Base-by-base conservation (phyloP, 2,113 vertebrate species). In the Gavialis gangeticus region DNA sequence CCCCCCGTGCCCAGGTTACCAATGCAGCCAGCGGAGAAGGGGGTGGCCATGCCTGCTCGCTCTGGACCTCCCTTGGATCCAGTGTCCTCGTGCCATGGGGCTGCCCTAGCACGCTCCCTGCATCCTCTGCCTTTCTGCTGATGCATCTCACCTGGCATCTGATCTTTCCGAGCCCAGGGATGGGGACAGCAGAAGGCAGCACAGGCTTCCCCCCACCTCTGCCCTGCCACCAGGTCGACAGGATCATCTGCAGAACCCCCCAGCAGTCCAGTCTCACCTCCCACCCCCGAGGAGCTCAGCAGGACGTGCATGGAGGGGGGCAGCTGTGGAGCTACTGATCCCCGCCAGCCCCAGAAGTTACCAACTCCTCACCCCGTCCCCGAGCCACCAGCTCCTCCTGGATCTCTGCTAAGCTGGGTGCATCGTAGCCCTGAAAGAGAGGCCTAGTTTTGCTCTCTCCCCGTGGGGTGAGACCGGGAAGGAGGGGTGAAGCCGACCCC, bases 101-200 rank as follows among this genome's bases (percentile, higher is more conserved):
- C 82, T 87, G 91, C 55, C 59, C 10, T 27, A 46, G 54, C 34
- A 1, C 1, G 25, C 14, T 80, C 58, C 77, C 79, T 75, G 69
- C 16, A 34, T 4, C 46, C 6, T 11, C 55, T 21, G 4, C 14
- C 46, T 17, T 80, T 25, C 76, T 75, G 4, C 76, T 64, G 56
- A 66, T 7, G 10, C 15, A 27, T 1, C 27, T 2, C 22, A 34
- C 13, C 3, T 0, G 55, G 22, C 62, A 58, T 34, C 82, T 22
- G 37, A 21, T 55, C 34, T 28, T 73, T 24, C 3, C 28, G 60
- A 85, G 78, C 63, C 88, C 64, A n/a, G 87, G 54, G n/a, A 75
- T 18, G 82, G 34, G 75, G 62, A 63, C 0, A 0, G 63, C 27
- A 59, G 34, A 77, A 55, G 34, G 34, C 34, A 3, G 34, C 3